A percentile compares a stretch with the other conserved stretches of the same genome.
These are phyloP conservation scores for Rhagium mordax DNA, from an alignment of 2,888 invertebrate genomes.

Conservation along the genomic window DNA sequence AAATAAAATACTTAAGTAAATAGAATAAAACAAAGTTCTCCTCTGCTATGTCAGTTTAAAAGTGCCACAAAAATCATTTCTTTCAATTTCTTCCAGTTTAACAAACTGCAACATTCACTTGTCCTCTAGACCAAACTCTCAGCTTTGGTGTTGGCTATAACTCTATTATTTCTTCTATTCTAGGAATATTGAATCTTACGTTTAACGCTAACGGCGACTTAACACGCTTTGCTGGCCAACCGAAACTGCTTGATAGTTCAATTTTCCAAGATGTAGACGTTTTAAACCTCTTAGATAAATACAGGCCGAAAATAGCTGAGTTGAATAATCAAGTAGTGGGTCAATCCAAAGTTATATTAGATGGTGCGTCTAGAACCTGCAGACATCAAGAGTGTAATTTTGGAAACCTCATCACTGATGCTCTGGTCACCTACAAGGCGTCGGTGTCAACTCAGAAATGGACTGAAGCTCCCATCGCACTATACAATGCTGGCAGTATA, in stretches of 20 bases:
- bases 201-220: conserved; percentile 85
- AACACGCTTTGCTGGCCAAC: conserved; percentile 79
- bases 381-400: conserved; percentile 86
- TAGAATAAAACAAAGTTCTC: too few relatives aligned
- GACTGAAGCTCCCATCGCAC: conserved; percentile 84
- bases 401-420: conserved; percentile 86
- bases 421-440: conserved; percentile 77
- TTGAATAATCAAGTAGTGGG: conserved; percentile 77
- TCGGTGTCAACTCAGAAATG: conserved; percentile 69
- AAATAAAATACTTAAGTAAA: too few relatives aligned
- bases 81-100: too few relatives aligned
- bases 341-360: conserved; percentile 78
- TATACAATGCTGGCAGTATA: conserved; percentile 85
- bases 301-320: conserved; percentile 73
- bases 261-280: conserved; percentile 80
- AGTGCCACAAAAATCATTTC: too few relatives aligned
- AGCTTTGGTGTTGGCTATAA: too few relatives aligned
- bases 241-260: conserved; percentile 79
- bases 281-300: conserved; percentile 75
- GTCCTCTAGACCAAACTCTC: too few relatives aligned
- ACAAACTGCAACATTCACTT: too few relatives aligned
- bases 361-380: conserved; percentile 75
- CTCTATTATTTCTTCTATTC: too few relatives aligned
- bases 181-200: conserved; percentile 72
- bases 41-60: too few relatives aligned